Evolutionary conservation across 2,113 vertebrate species (phyloP), one percentile per base, ranked within the genome.

Genomic region (Pluvianellus socialis): DNA sequence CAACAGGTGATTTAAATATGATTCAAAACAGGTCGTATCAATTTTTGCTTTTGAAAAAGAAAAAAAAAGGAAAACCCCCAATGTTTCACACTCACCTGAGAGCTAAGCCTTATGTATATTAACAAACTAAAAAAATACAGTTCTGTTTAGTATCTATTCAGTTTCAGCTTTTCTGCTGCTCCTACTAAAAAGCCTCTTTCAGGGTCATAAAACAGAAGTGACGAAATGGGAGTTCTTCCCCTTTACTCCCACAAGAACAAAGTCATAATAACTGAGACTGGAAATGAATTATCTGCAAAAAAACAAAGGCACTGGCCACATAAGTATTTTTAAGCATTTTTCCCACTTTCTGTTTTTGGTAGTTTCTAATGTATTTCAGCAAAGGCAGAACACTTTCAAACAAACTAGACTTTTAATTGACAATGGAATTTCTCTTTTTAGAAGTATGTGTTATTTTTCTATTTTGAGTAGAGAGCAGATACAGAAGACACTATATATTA

Each of bases 401-500:
- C 24, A 45, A 87, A 47, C 23, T 33, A 47, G 10, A 50, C 82
- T 75, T 88, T 79, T 44, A 87, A 90, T 40, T 88, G 23, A 73
- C 59, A 16, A 82, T 2, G 0, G 47, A 68, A 65, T 45, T 82
- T 59, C 2, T 79, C 20, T 71, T 71, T 71, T 50, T 49, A 86
- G 33, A 90, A 61, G 56, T 53, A 6, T 9, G 11, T 49, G 35
- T 38, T 22, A 58, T 62, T 28, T 80, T 88, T 32, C 67, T 90
- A 32, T 56, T 89, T 42, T n/a, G 9, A 77, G 7, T 8, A 47
- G 18, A 58, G 8, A 52, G 35, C 26, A 92, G 24, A 56, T 56
- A 66, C 0, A 4, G 20, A 79, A 76, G 14, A 79, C 8, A 33
- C 0, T 1, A 15, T 24, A 67, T 24, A 67, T 27, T 65, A 27